Evolutionary conservation across 2,113 vertebrate genomes (phyloP), one percentile per base, ranked within the genome.

Genomic region (Glareola pratincola): DNA sequence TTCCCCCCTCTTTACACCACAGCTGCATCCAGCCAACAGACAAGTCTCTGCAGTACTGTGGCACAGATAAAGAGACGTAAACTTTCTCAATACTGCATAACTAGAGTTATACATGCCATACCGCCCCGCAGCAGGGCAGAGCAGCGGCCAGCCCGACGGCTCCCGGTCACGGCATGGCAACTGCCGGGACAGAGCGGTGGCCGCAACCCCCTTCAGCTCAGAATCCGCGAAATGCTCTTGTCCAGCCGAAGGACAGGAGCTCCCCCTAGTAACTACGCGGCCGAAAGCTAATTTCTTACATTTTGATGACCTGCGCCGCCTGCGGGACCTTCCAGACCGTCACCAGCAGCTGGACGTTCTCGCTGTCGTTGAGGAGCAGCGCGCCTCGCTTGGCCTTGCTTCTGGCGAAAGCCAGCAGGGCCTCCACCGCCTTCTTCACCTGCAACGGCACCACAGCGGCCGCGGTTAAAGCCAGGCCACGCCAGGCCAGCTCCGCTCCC

Each of bases 241-340:
- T 4, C 72, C 43, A 8, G 18, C 7, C 51, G 8, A 14, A 62
- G 27, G 12, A 12, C 37, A 20, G 8, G 5, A n/a, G 45, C 12
- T n/a, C 23, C 3, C 5, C 43, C 43, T 45, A 2, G 12, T 7
- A 56, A 20, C 27, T 14, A 20, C 8, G 3, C 4, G 16, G 8
- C 36, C 29, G 5, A 4, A 4, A 12, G 39, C 0, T 14, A 11
- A 0, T 9, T 14, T 91, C 99, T 98, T 96, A 99, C 99, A 99
- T 99, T 96, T 92, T 98, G 95, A 99, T 98, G 47, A 96, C 84
- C 83, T 98, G 98, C 0, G 98, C n/a, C 26, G 16, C 7, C n/a
- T 59, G 96, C 39, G 99, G 99, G 67, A 99, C 97, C 96, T 98
- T 99, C 99, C 99, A 99, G 4, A 99, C 94, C 1, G 99, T 98